Evolutionary conservation across 2,888 invertebrate species (phyloP).

Genomic region (Drosophila monieri): DNA sequence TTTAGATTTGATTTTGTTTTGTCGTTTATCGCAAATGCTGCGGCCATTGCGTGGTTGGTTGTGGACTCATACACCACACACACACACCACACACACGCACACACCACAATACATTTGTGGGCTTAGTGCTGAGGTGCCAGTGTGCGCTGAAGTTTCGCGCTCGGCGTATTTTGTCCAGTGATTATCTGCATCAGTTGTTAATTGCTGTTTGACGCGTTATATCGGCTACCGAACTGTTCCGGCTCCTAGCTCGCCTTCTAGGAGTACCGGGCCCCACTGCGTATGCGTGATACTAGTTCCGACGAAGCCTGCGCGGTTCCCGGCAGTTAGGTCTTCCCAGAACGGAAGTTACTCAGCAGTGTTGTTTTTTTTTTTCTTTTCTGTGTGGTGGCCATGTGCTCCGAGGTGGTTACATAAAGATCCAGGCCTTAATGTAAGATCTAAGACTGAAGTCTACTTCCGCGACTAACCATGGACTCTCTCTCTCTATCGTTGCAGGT

Average conservation of each 20-base stretch:
- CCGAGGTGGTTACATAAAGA: not conserved
- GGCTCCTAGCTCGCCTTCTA: constrained; percentile 1
- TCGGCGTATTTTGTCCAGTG: constrained; percentile 78
- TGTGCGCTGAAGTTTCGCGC: constrained; percentile 53
- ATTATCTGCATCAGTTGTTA: constrained; percentile 83
- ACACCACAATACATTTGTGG: no score
- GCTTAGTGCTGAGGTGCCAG: no score
- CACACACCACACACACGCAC: no score
- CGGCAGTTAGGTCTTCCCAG: no score
- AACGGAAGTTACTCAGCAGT: no score
- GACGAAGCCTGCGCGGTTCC: no score
- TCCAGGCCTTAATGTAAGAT: not conserved
- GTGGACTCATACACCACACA: constrained; percentile 16
- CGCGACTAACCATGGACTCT: not conserved
- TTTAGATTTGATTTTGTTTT: constrained; percentile 78
- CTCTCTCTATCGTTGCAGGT: constrained; percentile 30
- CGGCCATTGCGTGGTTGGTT: constrained; percentile 57
- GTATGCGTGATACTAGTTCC: not conserved
- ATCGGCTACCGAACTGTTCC: constrained; percentile 79
- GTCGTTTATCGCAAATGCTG: constrained; percentile 78
- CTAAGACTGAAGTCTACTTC: not conserved
- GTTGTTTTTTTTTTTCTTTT: no score
- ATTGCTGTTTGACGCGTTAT: constrained; percentile 83
- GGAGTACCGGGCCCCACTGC: not conserved
- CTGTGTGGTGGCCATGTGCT: no score